phyloP scores from a whole-genome alignment of 2,113 vertebrate genomes.

The Alexandromys fortis region DNA sequence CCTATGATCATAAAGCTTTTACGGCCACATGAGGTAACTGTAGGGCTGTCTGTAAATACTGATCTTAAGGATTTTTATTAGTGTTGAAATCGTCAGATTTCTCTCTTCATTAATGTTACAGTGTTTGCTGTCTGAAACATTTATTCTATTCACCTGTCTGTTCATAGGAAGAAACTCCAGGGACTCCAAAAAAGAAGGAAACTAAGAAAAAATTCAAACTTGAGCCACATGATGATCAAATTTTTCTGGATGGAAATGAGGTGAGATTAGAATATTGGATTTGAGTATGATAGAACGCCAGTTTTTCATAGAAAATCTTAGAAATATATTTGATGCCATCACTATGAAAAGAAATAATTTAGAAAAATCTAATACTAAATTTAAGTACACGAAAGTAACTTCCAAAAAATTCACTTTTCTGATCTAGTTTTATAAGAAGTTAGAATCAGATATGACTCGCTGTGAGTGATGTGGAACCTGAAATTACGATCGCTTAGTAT shows the following conservation, averaged over 20 bases:
- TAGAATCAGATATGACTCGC: neutral
- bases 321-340: constrained; percentile 43
- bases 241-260: constrained; percentile 99
- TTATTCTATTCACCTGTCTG: constrained; percentile 40
- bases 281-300: constrained; percentile 17
- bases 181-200: constrained; percentile 98
- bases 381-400: neutral
- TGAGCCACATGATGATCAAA: constrained; percentile 97
- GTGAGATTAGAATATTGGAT: constrained; percentile 82
- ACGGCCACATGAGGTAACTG: neutral
- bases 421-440: neutral
- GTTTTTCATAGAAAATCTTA: constrained; percentile 45
- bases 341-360: constrained; percentile 43
- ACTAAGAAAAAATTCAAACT: constrained; percentile 99
- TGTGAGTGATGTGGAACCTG: constrained; percentile 16
- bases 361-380: constrained; percentile 24
- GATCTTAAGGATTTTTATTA: constrained; percentile 1
- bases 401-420: constrained; percentile 35
- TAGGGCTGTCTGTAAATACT: constrained; percentile 1
- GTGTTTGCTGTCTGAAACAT: constrained; percentile 52
- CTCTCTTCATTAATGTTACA: neutral
- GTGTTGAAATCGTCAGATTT: neutral
- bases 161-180: constrained; percentile 94
- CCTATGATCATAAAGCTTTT: constrained; percentile 13
- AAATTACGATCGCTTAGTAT: neutral